Evolutionary conservation across 2,888 invertebrate genomes (phyloP), one percentile per base, ranked within the genome.

Genomic region (Agrilus mali): DNA sequence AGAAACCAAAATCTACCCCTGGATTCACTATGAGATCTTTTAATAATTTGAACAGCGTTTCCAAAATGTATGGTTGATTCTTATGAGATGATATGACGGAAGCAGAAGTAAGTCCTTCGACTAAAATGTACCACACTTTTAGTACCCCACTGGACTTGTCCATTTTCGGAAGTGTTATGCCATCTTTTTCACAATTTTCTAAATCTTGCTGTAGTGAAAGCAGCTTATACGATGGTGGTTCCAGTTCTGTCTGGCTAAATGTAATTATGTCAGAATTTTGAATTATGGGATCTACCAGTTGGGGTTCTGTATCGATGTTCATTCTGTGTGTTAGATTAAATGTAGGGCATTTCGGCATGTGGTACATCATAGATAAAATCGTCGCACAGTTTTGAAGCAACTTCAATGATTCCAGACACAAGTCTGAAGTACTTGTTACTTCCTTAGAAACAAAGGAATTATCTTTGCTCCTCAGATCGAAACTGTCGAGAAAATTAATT

Each of bases 271-370:
- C 64, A 8, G 55, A 71, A 57, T 82, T 85, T 10, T 87, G 86
- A 52, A 90, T 84, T n/a, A 82, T 75, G 0, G 86, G 82, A 63
- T 92, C 90, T 0, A 92, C 88, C 38, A 85, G 78, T 52, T 85
- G 83, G 3, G 86, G 75, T 3, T 83, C 80, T 40, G 80, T 78
- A 45, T 85, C 83, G 1, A 83, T 80, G 60, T 83, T 84, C 50
- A 86, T 80, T 58, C 84, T 75, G 58, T 90, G 86, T 0, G 90
- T 88, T 12, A 92, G 82, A 63, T 90, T 89, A 60, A 94, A 93
- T 47, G 84, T 84, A 0, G 94, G 94, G 62, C 92, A 92, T 55
- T 89, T 88, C 0, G 93, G 92, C 92, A 94, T 93, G 57, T 82
- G 82, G 65, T 87, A 89, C 90, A 94, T 92, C 67, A 87, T 86